phyloP scores from a whole-genome alignment of 2,113 vertebrate species.

The Centrocercus urophasianus region DNA sequence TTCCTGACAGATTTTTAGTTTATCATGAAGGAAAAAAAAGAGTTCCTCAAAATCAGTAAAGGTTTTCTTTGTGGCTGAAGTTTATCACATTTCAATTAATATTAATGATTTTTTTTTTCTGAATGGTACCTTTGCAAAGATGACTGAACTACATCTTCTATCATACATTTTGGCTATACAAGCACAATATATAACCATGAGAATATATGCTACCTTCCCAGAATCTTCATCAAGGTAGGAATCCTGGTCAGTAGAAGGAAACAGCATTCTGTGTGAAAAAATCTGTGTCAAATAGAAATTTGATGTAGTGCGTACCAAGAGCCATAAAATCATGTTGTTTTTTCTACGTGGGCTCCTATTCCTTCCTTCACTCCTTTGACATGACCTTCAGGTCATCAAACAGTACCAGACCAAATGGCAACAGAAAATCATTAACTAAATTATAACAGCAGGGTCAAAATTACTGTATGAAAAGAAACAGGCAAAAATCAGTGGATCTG shows the following conservation, averaged over 20 bases:
- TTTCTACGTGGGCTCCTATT: neutral
- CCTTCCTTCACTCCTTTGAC: neutral
- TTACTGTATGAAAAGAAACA: neutral
- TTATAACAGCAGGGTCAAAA: neutral
- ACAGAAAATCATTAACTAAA: neutral
- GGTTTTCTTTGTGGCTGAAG: neutral
- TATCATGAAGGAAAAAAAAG: neutral
- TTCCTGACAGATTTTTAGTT: neutral
- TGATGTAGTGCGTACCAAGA: neutral
- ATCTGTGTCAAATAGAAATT: neutral
- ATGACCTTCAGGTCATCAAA: neutral
- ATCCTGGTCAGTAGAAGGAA: neutral
- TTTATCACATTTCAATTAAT: neutral
- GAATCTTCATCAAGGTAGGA: neutral
- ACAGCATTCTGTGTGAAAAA: neutral
- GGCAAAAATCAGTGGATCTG: neutral
- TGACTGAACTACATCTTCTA: neutral
- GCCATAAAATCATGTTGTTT: neutral
- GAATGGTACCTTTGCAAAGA: neutral
- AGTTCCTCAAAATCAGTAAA: neutral
- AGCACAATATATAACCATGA: neutral
- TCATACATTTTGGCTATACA: rapidly evolving
- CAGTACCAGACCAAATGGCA: neutral
- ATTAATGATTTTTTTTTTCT: neutral
- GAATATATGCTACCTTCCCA: neutral